Evolutionary conservation across 2,888 invertebrate species (phyloP), one percentile per base, ranked within the genome.

Genomic region (Spilarctia lutea): DNA sequence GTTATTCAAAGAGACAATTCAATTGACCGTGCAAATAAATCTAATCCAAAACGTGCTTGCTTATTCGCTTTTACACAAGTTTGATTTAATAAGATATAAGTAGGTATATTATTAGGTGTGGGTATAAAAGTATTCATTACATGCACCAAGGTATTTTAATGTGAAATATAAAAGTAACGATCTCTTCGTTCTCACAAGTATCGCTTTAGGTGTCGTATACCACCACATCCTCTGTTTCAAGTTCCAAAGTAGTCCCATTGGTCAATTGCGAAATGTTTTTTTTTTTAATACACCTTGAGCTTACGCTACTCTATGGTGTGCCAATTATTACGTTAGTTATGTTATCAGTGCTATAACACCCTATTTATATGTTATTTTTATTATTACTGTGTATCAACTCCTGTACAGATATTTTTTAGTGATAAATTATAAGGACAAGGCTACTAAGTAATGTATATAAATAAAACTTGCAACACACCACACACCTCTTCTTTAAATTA

Each of bases 1-100:
- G 75, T 30, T 75, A 72, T 80, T 60, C 76, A 60, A 70, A 78
- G 71, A 79, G 79, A 82, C 79, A 81, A 77, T 83, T 68, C 71
- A 72, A 42, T 70, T 75, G 75, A 66, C 63, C 77, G 70, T 65
- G 72, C 65, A 65, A 77, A 76, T 80, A 73, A 75, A 82, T 84
- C 76, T 73, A 74, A 82, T 82, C 73, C 70, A 75, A 76, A 79
- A 69, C 77, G 65, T 71, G 72, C 24, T 27, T 56, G 39, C 20
- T 27, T n/a, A 27, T 39, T 39, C 10, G 6, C 24, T 56, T 56
- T 2, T 63, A 18, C 30, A 63, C 13, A 60, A 13, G 7, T 60
- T 27, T 16, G 60, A 27, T 60, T 60, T 11, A 39, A 7, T 8
- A 18, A 56, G 2, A 13, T 27, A 30, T 60, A 10, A 4, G 30